Evolutionary conservation across 2,113 vertebrate species (phyloP), one percentile per base, ranked within the genome.

Genomic region (Lathamus discolor): DNA sequence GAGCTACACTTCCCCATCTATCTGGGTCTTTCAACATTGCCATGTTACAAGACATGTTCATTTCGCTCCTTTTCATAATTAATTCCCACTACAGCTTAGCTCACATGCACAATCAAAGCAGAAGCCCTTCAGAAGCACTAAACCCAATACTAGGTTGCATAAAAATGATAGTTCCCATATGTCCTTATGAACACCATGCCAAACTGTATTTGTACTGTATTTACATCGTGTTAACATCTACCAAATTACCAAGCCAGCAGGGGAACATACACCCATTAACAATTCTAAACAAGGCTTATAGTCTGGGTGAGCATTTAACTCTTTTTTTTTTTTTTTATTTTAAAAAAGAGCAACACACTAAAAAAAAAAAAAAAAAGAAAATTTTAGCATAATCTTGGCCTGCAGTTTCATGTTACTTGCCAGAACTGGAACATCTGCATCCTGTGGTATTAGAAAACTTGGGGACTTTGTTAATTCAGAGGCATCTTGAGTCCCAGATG

Each of bases 401-500:
- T 95, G 68, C 59, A 96, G 94, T 92, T 97, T 97, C 76, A 64
- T 9, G 41, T 46, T 73, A 57, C 83, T 95, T 78, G 74, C 91
- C 90, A 94, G 91, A 88, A 92, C 79, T 73, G 90, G 96, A 97
- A 97, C 96, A 98, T 96, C 97, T 97, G 95, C 61, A 90, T 88
- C 66, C 86, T 78, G 86, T 88, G 75, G 83, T 94, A 89, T 80
- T 66, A 95, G 96, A 93, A 39, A 63, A 92, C 75, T 93, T 80
- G 54, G 80, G 93, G 93, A 85, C 79, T 94, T 92, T 17, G 62
- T 93, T 92, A 86, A 95, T 94, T 95, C 62, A 90, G 74, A 92
- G 79, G 83, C 83, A 85, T 57, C 39, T 41, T 83, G 31, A 80
- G 59, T 82, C 79, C 75, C 37, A 2, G 69, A 90, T 86, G 76